Evolutionary conservation across 2,888 invertebrate genomes (phyloP).

Genomic region (Trissolcus brochymenae): DNA sequence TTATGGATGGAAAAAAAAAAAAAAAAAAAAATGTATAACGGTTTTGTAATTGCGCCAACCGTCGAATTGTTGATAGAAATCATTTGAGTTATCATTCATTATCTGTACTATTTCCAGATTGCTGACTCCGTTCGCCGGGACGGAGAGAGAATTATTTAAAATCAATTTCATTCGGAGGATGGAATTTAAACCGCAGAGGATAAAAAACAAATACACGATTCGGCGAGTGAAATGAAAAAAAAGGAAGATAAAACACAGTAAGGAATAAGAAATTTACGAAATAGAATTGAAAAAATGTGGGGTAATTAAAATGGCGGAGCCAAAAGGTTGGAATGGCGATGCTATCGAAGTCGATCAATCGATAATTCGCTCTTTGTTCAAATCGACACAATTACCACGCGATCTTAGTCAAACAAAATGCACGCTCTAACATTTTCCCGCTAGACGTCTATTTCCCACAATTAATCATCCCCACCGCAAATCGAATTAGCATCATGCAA

Average conservation of each 20-base stretch:
- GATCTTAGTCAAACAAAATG: slow-evolving; percentile 39
- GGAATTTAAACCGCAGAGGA: not conserved
- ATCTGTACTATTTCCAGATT: slow-evolving; percentile 13
- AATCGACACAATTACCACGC: slow-evolving; percentile 30
- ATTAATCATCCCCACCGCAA: slow-evolving; percentile 41
- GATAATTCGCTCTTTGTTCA: slow-evolving; percentile 33
- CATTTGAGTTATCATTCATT: slow-evolving; percentile 13
- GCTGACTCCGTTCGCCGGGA: not conserved
- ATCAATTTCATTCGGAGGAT: not conserved
- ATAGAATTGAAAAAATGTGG: not conserved
- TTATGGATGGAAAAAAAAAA: slow-evolving; percentile 20
- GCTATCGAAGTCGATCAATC: slow-evolving; percentile 22
- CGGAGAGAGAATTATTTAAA: not conserved
- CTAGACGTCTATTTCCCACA: slow-evolving; percentile 40
- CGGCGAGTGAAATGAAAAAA: not conserved
- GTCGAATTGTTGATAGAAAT: slow-evolving; percentile 20
- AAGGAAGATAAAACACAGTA: not conserved
- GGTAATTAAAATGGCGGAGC: not conserved
- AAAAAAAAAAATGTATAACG: slow-evolving; percentile 22
- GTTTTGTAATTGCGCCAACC: slow-evolving; percentile 23
- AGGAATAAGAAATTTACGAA: not conserved
- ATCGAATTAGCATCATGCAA: slow-evolving; percentile 36
- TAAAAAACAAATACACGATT: slow-evolving; percentile 2
- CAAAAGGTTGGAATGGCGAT: slow-evolving; percentile 18
- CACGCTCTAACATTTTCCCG: slow-evolving; percentile 30